phyloP scores from a whole-genome alignment of 2,113 vertebrate species.

The Eublepharis macularius region DNA sequence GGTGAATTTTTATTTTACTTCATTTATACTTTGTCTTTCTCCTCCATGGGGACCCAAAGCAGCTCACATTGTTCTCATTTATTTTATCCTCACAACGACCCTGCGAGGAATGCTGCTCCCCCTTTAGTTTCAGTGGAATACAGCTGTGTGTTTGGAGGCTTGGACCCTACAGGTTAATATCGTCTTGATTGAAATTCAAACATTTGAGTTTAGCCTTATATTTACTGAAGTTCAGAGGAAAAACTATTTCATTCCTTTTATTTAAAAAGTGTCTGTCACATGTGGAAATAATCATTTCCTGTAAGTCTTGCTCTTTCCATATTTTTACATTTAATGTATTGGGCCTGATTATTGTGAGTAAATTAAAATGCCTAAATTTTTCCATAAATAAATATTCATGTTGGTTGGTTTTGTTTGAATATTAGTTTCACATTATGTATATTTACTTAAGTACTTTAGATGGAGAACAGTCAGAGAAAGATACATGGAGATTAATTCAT shows the following conservation, averaged over 20 bases:
- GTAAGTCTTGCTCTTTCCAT: not conserved
- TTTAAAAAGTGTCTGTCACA: no score
- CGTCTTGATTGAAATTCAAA: not conserved
- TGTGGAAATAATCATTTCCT: not conserved
- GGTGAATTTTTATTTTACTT: no score
- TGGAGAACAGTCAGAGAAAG: conserved; percentile 41
- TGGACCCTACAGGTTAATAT: not conserved
- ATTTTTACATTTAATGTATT: not conserved
- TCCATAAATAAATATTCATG: not conserved
- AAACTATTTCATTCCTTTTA: not conserved
- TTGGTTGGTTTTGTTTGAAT: not conserved
- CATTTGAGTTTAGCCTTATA: not conserved
- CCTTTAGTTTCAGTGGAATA: not conserved
- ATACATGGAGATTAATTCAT: not conserved
- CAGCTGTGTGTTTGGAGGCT: not conserved
- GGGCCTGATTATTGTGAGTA: not conserved
- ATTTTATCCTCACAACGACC: no score
- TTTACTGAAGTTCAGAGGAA: not conserved
- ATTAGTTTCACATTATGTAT: conserved; percentile 26
- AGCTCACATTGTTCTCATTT: no score
- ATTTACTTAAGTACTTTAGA: conserved; percentile 39
- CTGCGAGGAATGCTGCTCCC: not conserved
- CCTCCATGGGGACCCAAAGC: no score
- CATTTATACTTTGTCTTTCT: no score
- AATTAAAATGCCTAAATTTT: not conserved